Conservation (phyloP, 2,888 invertebrate species). For the Coenonympha arcania region DNA sequence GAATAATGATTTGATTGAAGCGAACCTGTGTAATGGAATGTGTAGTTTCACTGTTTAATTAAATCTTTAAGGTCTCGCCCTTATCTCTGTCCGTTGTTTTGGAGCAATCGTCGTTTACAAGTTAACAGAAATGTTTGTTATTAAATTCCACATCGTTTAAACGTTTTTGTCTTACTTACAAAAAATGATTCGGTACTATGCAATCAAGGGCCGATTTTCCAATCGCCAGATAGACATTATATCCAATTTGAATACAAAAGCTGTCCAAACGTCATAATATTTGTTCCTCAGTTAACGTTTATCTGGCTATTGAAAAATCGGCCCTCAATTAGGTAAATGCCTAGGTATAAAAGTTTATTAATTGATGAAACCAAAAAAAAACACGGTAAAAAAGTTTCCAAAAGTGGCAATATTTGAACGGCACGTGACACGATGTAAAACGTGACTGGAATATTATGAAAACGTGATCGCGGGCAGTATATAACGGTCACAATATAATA, state of each 20-base stretch:
- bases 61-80: not conserved
- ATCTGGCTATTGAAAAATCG: no score
- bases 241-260: no score
- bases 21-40: not conserved
- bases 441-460: not conserved
- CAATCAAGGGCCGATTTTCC: no score
- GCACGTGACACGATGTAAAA: slow-evolving; percentile 1
- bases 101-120: not conserved
- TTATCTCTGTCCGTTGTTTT: not conserved
- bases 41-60: not conserved
- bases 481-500: no score
- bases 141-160: not conserved
- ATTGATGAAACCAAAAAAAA: no score
- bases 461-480: not conserved
- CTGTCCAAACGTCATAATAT: no score
- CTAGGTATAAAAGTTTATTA: no score
- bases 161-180: not conserved
- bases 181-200: not conserved
- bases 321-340: no score
- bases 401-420: not conserved
- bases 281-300: no score
- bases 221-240: no score
- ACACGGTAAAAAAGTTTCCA: not conserved
- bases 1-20: not conserved
- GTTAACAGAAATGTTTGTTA: not conserved